Evolutionary conservation across 2,888 invertebrate species (phyloP), one percentile per base, ranked within the genome.

Genomic region (Autographa pulchrina): DNA sequence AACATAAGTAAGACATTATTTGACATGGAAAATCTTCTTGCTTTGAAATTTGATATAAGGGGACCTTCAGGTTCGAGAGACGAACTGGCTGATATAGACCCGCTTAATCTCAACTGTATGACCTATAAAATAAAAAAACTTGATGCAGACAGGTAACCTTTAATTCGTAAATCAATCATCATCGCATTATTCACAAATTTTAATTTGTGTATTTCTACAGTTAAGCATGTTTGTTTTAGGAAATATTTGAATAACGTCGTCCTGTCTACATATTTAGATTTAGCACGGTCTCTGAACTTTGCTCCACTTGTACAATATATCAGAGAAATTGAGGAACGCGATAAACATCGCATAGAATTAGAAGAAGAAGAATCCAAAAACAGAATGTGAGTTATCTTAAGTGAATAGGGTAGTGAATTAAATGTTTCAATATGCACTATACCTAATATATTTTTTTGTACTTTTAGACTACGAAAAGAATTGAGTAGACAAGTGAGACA

Each of bases 111-210:
- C 2, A 63, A 74, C 58, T 87, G 87, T 38, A 68, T 80, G 0
- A 88, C 91, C 54, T 91, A 93, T 65, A 93, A 92, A 73, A 76
- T 94, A 20, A 85, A 88, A 35, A 94, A 94, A 77, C 77, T 94
- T 8, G 86, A 88, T 25, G 79, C 83, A 16, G 94, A 94, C 74
- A 92, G 93, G 94, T 93, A 63, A 59, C 54, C 18, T 20, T 31
- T 20, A 14, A 16, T 31, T 16, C 13, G 11, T 41, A 14, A 6
- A 7, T 16, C 2, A 11, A 20, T 7, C 3, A 11, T 14, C 11
- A 5, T 5, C 5, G 35, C 9, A 6, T n/a, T 25, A n/a, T 9
- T 32, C 13, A 35, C 35, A 60, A n/a, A 35, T 14, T 8, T 3
- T 35, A 59, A 6, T 11, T 38, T 38, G 16, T 35, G 16, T 32